Percentiles rank a stretch among this genome's conserved stretches.
Conservation (phyloP, 2,888 invertebrate species). For the Chrysolina americana region DNA sequence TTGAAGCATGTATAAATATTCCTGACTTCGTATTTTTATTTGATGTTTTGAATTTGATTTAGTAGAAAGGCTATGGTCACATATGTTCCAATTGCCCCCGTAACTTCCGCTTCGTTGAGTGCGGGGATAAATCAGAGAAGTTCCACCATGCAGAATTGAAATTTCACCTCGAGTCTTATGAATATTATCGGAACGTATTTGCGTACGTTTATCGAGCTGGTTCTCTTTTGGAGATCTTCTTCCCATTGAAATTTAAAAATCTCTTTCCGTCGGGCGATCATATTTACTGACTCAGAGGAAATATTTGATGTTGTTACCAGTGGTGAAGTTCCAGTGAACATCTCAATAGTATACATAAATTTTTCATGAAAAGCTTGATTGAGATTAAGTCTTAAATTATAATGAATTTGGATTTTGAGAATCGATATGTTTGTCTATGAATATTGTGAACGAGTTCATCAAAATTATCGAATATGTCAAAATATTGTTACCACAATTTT, state of each 20-base stretch:
- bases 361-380: no score
- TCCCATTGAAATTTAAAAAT: background rate
- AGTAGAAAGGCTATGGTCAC: slow-evolving; percentile 53
- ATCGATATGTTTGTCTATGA: no score
- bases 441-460: no score
- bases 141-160: slow-evolving; percentile 42
- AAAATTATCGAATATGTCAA: no score
- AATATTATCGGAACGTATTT: slow-evolving; percentile 7
- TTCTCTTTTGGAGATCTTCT: background rate
- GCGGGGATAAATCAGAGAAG: slow-evolving; percentile 56
- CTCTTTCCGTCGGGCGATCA: no score
- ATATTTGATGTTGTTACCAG: no score
- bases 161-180: slow-evolving; percentile 24
- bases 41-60: slow-evolving; percentile 52
- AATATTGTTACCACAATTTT: no score
- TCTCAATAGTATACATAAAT: no score
- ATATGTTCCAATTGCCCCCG: slow-evolving; percentile 61
- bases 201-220: background rate
- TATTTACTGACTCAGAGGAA: no score
- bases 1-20: slow-evolving; percentile 44
- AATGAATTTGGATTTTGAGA: no score
- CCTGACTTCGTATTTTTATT: slow-evolving; percentile 46
- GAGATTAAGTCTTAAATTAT: no score
- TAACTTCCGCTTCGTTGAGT: slow-evolving; percentile 61
- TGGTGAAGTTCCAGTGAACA: no score